Percentiles rank a stretch among this genome's conserved stretches.
These are phyloP conservation scores for Drosophila kokeensis DNA, from an alignment of 2,888 invertebrate genomes.

Conservation along the genomic window DNA sequence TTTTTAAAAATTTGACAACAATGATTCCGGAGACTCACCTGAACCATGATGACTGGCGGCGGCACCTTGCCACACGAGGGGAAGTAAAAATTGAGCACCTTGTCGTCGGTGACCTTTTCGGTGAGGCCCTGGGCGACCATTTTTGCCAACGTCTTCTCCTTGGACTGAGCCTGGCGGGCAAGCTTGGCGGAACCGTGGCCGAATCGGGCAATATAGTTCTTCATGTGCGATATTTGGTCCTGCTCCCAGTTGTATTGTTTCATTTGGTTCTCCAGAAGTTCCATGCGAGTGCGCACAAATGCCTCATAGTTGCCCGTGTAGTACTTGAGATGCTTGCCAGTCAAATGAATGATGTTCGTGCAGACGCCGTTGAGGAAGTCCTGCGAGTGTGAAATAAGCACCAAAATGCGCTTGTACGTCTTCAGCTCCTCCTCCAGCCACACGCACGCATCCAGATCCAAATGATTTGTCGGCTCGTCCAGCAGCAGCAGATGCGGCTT, in stretches of 20 bases:
- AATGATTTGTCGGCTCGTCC: constrained; percentile 99
- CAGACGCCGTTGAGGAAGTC: constrained; percentile 99
- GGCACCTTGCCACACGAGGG: constrained; percentile 98
- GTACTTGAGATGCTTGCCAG: constrained; percentile 96
- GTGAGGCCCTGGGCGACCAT: constrained; percentile 99
- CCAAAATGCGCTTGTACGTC: constrained; percentile 97
- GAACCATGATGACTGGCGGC: constrained; percentile 99
- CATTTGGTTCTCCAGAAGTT: constrained; percentile 98
- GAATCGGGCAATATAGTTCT: constrained; percentile 99
- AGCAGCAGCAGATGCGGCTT: constrained; percentile 98
- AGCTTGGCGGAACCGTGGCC: constrained; percentile 99
- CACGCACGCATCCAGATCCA: constrained; percentile 99
- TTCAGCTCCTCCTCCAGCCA: constrained; percentile 99
- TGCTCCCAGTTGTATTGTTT: constrained; percentile 99
- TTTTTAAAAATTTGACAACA: not conserved
- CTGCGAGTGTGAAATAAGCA: constrained; percentile 99
- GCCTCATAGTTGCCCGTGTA: constrained; percentile 99
- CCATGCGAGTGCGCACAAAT: constrained; percentile 96
- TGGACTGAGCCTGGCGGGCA: constrained; percentile 99
- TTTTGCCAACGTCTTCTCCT: constrained; percentile 99
- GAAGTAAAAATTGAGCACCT: constrained; percentile 97
- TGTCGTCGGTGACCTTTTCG: constrained; percentile 96
- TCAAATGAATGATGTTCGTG: constrained; percentile 98
- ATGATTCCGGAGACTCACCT: constrained; percentile 85
- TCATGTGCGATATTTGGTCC: constrained; percentile 99